These are phyloP conservation scores for Malacosoma neustria DNA, from an alignment of 2,888 invertebrate genomes.

Conservation along the genomic window DNA sequence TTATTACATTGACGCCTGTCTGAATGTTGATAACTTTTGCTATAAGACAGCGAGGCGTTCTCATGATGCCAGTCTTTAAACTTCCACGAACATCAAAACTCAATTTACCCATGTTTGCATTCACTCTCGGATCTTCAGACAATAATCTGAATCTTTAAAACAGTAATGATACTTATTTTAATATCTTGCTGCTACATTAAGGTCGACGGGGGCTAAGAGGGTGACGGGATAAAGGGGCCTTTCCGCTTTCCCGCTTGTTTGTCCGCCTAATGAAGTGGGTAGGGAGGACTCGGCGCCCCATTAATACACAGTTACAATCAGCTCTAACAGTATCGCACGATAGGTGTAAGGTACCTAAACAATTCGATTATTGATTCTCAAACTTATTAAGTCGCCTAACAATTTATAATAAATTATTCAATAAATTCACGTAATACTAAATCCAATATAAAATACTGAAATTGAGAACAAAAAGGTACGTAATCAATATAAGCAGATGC, in stretches of 20 bases:
- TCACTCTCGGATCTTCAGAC: constrained; percentile 24
- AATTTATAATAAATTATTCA: too few species aligned
- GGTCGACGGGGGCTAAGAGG: constrained; percentile 41
- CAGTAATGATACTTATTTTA: constrained; percentile 20
- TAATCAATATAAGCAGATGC: too few species aligned
- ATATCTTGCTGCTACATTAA: constrained; percentile 21
- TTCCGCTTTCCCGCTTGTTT: constrained; percentile 51
- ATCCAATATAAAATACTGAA: too few species aligned
- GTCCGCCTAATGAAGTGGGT: constrained; percentile 65
- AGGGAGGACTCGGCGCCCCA: constrained; percentile 36
- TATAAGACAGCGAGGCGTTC: neutral
- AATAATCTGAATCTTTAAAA: constrained; percentile 22
- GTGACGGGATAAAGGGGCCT: constrained; percentile 47
- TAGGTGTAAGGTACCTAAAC: constrained; percentile 18
- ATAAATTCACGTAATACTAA: too few species aligned
- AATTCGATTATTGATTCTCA: neutral
- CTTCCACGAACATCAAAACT: constrained; percentile 5
- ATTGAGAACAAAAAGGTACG: too few species aligned
- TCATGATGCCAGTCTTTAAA: neutral
- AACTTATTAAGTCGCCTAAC: neutral
- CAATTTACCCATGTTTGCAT: constrained; percentile 24
- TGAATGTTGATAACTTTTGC: neutral
- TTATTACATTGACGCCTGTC: neutral
- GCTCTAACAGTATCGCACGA: constrained; percentile 25
- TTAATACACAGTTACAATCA: constrained; percentile 55